Evolutionary conservation across 1,140 invertebrate species (phyloP).

Genomic region (Pygmarrhopalites habei): DNA sequence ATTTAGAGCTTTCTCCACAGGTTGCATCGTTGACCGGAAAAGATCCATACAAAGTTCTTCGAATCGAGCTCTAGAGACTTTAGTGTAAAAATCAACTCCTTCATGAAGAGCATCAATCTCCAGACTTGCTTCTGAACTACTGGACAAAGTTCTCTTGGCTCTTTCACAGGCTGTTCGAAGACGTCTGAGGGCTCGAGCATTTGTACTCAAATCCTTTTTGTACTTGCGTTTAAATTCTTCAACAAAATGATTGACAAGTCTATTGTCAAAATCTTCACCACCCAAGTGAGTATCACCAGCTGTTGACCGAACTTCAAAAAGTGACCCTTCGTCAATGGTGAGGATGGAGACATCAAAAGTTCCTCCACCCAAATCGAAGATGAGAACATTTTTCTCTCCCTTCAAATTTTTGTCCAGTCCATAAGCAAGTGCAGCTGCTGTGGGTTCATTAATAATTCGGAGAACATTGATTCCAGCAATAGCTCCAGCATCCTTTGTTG

Average conservation of each 20-base stretch:
- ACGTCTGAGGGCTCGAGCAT: constrained; percentile 84
- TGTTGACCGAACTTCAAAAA: constrained; percentile 57
- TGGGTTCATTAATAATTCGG: too few species aligned
- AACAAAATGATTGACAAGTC: constrained; percentile 92
- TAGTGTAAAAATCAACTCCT: constrained; percentile 93
- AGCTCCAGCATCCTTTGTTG: too few species aligned
- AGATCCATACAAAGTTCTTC: constrained; percentile 91
- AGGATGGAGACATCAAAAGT: constrained; percentile 72
- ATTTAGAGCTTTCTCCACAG: constrained; percentile 59
- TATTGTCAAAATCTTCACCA: constrained; percentile 86
- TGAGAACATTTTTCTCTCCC: constrained; percentile 52
- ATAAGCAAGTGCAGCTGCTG: constrained; percentile 53
- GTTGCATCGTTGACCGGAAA: constrained; percentile 56
- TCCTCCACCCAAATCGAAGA: too few species aligned
- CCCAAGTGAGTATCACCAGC: constrained; percentile 95
- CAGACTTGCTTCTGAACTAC: constrained; percentile 85
- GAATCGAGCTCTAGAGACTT: constrained; percentile 82
- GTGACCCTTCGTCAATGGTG: constrained; percentile 72
- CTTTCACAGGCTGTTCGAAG: constrained; percentile 89
- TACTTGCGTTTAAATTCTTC: constrained; percentile 96
- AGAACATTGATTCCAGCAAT: constrained; percentile 49
- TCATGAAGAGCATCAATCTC: constrained; percentile 93
- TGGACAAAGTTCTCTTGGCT: constrained; percentile 91
- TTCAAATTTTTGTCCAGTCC: constrained; percentile 56
- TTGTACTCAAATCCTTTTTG: constrained; percentile 84